A percentile compares a stretch with the other conserved stretches of the same genome.
These are phyloP conservation scores for Pseudanteris insignis DNA, from an alignment of 2,888 invertebrate species.

Conservation along the genomic window DNA sequence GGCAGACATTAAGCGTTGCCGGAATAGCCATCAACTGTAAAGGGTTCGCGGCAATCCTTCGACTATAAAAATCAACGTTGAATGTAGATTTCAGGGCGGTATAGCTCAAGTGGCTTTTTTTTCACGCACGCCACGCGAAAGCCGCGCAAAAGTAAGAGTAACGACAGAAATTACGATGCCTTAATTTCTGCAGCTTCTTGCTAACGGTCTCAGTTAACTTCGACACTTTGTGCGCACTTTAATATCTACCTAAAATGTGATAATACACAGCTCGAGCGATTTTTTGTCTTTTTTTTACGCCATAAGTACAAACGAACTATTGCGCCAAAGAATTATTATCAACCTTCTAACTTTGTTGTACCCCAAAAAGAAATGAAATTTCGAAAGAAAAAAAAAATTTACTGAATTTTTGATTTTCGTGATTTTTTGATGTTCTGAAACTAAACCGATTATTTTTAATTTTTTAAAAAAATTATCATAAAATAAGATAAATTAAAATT, in stretches of 20 bases:
- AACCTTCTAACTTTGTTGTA: too few species aligned
- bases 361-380: too few species aligned
- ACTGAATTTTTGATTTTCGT: too few species aligned
- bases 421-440: too few species aligned
- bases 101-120: conserved; percentile 55
- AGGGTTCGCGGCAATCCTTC: conserved; percentile 38
- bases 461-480: too few species aligned
- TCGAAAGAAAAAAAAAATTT: too few species aligned
- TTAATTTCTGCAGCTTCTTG: conserved; percentile 45
- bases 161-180: conserved; percentile 50
- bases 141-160: conserved; percentile 48
- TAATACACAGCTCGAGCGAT: conserved; percentile 49
- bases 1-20: conserved; percentile 58
- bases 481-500: too few species aligned
- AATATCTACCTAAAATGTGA: conserved; percentile 48
- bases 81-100: conserved; percentile 62
- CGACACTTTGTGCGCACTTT: conserved; percentile 56
- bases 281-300: too few species aligned
- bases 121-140: conserved; percentile 46
- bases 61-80: conserved; percentile 60
- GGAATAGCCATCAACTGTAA: conserved; percentile 56
- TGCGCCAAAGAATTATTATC: too few species aligned
- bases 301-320: too few species aligned
- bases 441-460: too few species aligned
- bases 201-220: conserved; percentile 30